A percentile compares a stretch with the other conserved stretches of the same genome.
phyloP scores from a whole-genome alignment of 2,797 vertebrate genomes.

The Knipowitschia caucasica region DNA sequence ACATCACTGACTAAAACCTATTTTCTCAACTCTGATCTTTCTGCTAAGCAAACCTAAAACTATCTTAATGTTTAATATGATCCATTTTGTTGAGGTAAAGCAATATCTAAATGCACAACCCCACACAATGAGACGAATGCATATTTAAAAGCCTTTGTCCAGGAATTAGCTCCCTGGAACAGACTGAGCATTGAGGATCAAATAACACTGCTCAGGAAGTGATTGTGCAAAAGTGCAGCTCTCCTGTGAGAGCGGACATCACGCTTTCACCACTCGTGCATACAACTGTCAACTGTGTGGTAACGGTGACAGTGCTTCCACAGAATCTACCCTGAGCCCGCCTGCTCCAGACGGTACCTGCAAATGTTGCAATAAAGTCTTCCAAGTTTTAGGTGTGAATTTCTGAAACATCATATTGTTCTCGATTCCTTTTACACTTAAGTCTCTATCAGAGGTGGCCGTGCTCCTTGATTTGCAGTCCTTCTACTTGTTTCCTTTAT shows the following conservation, averaged over 20 bases:
- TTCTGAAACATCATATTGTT: no score
- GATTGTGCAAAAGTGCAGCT: constrained; percentile 1
- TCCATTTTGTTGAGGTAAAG: neutral
- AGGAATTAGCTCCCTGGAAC: constrained; percentile 9
- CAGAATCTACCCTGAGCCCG: no score
- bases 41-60: no score
- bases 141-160: constrained; percentile 4
- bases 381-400: no score
- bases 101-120: neutral
- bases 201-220: constrained; percentile 44
- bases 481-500: no score
- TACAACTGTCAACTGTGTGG: neutral
- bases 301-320: no score
- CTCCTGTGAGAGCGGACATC: neutral
- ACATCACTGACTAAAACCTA: neutral
- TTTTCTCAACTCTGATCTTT: neutral
- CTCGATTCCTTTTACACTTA: no score
- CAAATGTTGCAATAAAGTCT: no score
- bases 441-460: no score
- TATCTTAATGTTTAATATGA: neutral
- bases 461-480: no score
- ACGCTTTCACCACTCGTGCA: no score
- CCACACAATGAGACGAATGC: neutral
- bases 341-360: no score
- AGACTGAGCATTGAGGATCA: constrained; percentile 29